Base-by-base conservation (phyloP, 2,113 vertebrate species). In the Zosterops japonicus region DNA sequence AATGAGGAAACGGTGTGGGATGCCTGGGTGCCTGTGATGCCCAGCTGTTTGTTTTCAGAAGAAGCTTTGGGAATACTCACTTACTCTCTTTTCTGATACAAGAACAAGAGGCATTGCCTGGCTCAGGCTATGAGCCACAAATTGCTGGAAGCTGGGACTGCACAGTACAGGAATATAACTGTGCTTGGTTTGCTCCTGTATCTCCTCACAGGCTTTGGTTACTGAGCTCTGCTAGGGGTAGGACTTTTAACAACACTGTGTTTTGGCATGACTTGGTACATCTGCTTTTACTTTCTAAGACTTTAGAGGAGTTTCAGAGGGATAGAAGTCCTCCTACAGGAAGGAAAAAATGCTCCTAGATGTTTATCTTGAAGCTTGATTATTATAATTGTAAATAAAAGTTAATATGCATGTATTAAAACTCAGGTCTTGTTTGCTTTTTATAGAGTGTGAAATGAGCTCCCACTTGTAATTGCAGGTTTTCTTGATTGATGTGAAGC, bases 391-490 rank as follows among this genome's bases (percentile, higher is more conserved):
- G 49, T 85, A 91, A 91, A 89, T 64, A 91, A 60, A 90, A 8
- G 29, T 27, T 69, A 61, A 82, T 70, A 39, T 20, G 24, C 53
- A 31, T 64, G 29, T 42, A 65, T 91, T 75, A 18, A 57, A 84
- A 90, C 53, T 88, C 36, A n/a, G 65, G 69, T 77, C 59, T 76
- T 69, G n/a, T 60, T 77, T 92, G 44, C 76, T 89, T 83, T 94
- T 71, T 78, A 59, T n/a, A 63, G 84, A 53, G 79, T 63, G 72
- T 92, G 78, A 93, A 93, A 91, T 87, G 74, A 89, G 35, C 41
- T 91, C 91, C 71, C 78, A 71, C 42, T 55, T 83, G 29, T 69
- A 94, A 94, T 78, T 84, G 47, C 80, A 91, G 22, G 83, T 82
- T 91, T 84, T 81, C 53, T 76, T 79, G 79, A 78, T 35, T 89